Evolutionary conservation across 2,113 vertebrate genomes (phyloP), one percentile per base, ranked within the genome.

Genomic region (Mungos mungo): DNA sequence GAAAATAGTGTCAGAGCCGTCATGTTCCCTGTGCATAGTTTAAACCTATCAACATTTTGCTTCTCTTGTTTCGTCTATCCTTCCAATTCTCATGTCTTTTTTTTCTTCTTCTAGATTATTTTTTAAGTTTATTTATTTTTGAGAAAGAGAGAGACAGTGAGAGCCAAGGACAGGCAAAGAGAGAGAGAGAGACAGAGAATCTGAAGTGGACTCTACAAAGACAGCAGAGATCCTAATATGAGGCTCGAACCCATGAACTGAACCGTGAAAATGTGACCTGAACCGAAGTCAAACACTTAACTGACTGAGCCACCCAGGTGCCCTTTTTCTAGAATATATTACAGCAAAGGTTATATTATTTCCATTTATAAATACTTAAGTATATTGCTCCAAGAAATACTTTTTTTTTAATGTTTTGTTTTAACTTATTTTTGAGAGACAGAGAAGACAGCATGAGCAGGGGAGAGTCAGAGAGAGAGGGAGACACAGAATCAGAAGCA

Each of bases 311-410:
- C 41, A 29, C 27, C 41, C 74, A 47, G 35, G 41, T 0, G 3
- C 41, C 27, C 41, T 72, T 33, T 35, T 84, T 29, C 71, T 66
- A 86, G 66, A 79, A 54, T 71, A 76, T 63, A 81, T 84, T 85
- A 92, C 89, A 92, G 29, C 23, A 88, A 86, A 92, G 45, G 5
- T 77, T 72, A 79, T 35, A 50, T 94, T 74, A 81, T 90, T 95
- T 60, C 41, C 31, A 90, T 2, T n/a, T 38, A 68, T 83, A 89
- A 92, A 76, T 94, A 94, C 54, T 72, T 79, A 38, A 94, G 68
- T 11, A 12, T 57, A 31, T 66, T 65, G 88, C 54, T 71, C 38
- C 19, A 90, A 81, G 54, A 84, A 65, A 72, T 79, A 88, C 41
- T 41, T 6, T 41, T 41, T 41, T 41, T 41, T 41, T 41, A 41